Base-by-base conservation (phyloP, 2,113 vertebrate genomes). In the Corythaeola cristata region DNA sequence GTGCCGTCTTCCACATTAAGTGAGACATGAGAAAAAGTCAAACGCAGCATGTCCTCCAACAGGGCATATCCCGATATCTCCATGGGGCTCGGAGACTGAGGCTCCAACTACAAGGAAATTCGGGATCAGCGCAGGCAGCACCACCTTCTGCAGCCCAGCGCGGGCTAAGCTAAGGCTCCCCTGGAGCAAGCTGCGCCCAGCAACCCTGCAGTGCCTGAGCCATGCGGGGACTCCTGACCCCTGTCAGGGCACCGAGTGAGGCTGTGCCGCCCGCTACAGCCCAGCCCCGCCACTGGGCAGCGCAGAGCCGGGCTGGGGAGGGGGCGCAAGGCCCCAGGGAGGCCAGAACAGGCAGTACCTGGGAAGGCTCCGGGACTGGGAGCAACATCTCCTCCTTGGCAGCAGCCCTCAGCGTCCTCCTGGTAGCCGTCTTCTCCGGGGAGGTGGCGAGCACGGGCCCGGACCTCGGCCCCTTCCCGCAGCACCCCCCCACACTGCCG, bases 11-110 rank as follows among this genome's bases (percentile, higher is more conserved):
- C 97, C 80, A 98, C 83, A 12, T 98, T 97, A 35, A 99, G 97
- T 18, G 99, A 95, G 53, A 98, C 97, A 33, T 98, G 95, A 8
- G 99, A 99, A 95, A 99, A 99, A 10, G 98, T 98, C 55, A 98
- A 98, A 83, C 98, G 98, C 22, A 98, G 81, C 17, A 97, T 59
- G 1, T 98, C 88, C 15, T 98, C 98, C 7, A 97, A 79, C 7
- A 96, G 89, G 20, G 96, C 96, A 85, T 98, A 98, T 44, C 97
- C 98, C 28, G 97, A 96, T 5, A 93, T 98, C 89, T 99, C 98
- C 98, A 98, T 98, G 3, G 98, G 97, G 6, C 96, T 95, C 63
- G 98, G 94, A 63, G 98, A 97, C 2, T 94, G 67, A 10, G 97
- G 92, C 63, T 98, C 63, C 44, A 77, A 49, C 89, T 97, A 35